Percentiles rank a stretch among this genome's conserved stretches.
Evolutionary conservation across 2,113 vertebrate species (phyloP).

Genomic region (Aegotheles bennettii): DNA sequence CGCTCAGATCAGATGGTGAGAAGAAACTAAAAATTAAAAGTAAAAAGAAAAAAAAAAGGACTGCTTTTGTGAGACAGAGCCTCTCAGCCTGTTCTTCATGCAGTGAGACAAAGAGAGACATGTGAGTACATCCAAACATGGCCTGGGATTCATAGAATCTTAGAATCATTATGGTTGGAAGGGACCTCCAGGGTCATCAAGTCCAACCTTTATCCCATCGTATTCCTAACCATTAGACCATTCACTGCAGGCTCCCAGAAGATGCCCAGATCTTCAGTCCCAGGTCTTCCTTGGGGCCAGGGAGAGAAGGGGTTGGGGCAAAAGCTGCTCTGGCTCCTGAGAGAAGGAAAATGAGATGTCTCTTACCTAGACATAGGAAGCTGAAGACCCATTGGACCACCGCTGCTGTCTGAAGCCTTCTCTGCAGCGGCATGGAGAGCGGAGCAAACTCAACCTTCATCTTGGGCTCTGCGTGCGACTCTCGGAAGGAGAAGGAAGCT

Average conservation of each 20-base stretch:
- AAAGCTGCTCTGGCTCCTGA: not conserved
- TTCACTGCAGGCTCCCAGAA: not conserved
- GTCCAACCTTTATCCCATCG: too few relatives aligned
- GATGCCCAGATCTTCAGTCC: not conserved
- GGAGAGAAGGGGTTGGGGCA: not conserved
- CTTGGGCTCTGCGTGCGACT: not conserved
- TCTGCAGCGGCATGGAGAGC: not conserved
- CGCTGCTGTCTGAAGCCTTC: constrained; percentile 20
- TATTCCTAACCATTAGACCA: too few relatives aligned
- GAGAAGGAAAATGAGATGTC: not conserved
- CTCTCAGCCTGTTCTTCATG: not conserved
- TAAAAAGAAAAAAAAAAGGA: accelerated
- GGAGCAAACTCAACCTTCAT: constrained; percentile 55
- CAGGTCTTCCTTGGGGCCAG: not conserved
- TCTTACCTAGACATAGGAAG: constrained; percentile 48
- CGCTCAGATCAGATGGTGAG: accelerated
- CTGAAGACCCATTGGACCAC: constrained; percentile 55
- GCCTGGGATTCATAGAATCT: too few relatives aligned
- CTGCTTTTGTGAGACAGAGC: not conserved
- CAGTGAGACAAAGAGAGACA: not conserved
- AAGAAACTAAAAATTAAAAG: not conserved
- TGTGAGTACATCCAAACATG: not conserved
- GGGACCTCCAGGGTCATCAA: too few relatives aligned
- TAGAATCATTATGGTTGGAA: too few relatives aligned
- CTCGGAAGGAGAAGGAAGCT: not conserved